A percentile compares a stretch with the other conserved stretches of the same genome.
Evolutionary conservation across 1,140 invertebrate species (phyloP).

Genomic region (Bradysia coprophila): DNA sequence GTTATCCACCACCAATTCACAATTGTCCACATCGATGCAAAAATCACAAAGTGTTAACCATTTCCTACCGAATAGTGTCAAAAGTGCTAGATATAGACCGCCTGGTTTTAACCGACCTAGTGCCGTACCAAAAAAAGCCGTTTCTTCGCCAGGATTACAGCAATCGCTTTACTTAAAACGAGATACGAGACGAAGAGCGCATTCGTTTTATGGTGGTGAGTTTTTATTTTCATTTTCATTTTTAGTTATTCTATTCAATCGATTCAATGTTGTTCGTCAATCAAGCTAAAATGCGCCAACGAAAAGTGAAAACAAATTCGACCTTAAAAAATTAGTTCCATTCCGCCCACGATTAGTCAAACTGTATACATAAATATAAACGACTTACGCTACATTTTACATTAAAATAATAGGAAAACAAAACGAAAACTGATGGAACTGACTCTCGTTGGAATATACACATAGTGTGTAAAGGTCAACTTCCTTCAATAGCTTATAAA

Average conservation of each 20-base stretch:
- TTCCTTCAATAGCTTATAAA: too few relatives aligned
- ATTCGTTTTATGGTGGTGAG: conserved; percentile 32
- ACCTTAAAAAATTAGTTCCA: too few relatives aligned
- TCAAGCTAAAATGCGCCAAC: too few relatives aligned
- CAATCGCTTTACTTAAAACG: conserved; percentile 30
- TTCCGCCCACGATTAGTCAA: conserved; percentile 1
- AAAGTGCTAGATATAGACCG: conserved; percentile 69
- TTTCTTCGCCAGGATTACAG: conserved; percentile 51
- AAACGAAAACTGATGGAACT: too few relatives aligned
- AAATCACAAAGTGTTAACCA: conserved; percentile 48
- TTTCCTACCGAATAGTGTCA: conserved; percentile 42
- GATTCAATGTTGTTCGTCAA: too few relatives aligned
- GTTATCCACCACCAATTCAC: conserved; percentile 40
- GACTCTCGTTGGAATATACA: too few relatives aligned
- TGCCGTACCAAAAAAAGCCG: conserved; percentile 40
- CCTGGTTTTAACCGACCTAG: conserved; percentile 46
- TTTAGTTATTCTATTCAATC: neutral
- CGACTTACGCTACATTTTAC: too few relatives aligned
- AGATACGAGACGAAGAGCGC: conserved; percentile 29
- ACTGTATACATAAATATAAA: neutral
- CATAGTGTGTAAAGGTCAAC: too few relatives aligned
- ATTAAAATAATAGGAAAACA: too few relatives aligned
- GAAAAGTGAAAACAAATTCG: too few relatives aligned
- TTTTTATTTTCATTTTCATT: conserved; percentile 7
- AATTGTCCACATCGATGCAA: conserved; percentile 36